Evolutionary conservation across 2,888 invertebrate species (phyloP), one percentile per base, ranked within the genome.

Genomic region (Scaptomyza parva): DNA sequence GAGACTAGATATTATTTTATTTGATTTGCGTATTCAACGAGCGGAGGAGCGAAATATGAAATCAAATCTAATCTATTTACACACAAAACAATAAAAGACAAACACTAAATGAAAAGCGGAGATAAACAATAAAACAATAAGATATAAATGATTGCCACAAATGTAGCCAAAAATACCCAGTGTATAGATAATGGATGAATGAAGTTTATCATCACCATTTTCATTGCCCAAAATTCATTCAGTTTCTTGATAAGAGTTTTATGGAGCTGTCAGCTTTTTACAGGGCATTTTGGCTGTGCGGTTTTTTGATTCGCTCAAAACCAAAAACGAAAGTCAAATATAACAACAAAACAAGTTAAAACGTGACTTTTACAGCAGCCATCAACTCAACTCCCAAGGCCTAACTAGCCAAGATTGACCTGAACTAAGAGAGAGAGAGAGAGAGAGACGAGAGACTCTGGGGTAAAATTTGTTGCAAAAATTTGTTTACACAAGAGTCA

Each of bases 401-500:
- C 47, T 39, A 39, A 24, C 64, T 14, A 30, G 35, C 35, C 17
- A 14, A 17, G 47, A 48, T 58, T 58, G 54, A 47, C 22, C 22
- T 8, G 11, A 66, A 30, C 7, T 12, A 30, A 37, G 24, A 12
- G 39, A 57, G 39, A 50, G 67, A 55, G 41, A 20, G 39, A 60
- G 28, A 45, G 68, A 48, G 43, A 20, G 40, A 40, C 33, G n/a
- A n/a, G 33, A 3, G 3, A 12, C 4, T 30, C 12, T n/a, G 30
- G 52, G 40, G 51, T 54, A 51, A 71, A 66, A n/a, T 66, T 73
- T 66, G 48, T 58, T n/a, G n/a, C n/a, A n/a, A n/a, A 67, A 84
- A 84, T 84, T 80, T 80, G 74, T 86, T 86, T 86, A 58, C 64
- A 33, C 33, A 1, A 8, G 28, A 70, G 78, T 84, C 80, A 86